Conservation (phyloP, 2,888 invertebrate species). For the Sepiola atlantica region DNA sequence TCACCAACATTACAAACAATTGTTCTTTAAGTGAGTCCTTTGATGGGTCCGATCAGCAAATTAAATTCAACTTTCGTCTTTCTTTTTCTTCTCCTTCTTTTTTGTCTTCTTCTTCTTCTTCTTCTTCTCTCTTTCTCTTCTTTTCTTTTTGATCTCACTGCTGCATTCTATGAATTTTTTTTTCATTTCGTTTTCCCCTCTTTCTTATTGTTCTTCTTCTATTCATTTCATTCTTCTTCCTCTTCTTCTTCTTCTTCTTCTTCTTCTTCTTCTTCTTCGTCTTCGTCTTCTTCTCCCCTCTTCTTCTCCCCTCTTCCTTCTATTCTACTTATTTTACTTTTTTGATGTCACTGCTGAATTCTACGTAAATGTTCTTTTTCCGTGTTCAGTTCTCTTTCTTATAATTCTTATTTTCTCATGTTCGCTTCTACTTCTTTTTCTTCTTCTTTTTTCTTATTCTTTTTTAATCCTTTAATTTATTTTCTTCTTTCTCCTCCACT, state of each 20-base stretch:
- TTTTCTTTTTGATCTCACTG: background rate
- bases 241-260: background rate
- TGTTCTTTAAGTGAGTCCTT: no score
- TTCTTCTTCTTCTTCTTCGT: background rate
- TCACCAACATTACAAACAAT: no score
- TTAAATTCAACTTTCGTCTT: background rate
- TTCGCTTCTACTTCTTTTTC: background rate
- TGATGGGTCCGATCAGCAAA: no score
- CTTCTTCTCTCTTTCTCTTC: no score
- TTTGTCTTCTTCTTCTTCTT: no score
- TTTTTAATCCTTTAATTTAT: background rate
- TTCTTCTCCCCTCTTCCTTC: background rate
- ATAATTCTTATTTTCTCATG: no score
- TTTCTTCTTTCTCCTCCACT: background rate
- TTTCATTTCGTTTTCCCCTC: background rate
- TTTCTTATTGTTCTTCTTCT: background rate
- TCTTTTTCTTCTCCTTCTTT: background rate
- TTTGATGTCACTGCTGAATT: no score
- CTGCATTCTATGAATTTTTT: background rate
- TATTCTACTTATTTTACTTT: no score
- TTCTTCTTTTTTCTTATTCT: background rate
- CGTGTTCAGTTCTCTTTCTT: no score
- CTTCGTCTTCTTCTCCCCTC: background rate
- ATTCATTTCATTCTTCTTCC: background rate
- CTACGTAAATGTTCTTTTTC: no score